Evolutionary conservation across 2,797 vertebrate species (phyloP).

Genomic region (Microctenopoma steveboyesi): DNA sequence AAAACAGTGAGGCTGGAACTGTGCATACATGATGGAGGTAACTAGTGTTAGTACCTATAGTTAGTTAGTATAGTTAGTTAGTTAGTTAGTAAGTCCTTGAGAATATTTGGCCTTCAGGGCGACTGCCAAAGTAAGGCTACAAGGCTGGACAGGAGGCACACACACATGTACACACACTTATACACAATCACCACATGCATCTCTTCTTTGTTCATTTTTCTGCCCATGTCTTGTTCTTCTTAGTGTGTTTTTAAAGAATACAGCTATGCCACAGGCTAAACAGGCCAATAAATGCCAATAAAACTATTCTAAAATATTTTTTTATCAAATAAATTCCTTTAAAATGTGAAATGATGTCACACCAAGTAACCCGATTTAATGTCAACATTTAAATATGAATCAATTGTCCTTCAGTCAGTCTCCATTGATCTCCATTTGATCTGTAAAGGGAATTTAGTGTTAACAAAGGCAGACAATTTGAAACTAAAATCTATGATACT

Average conservation of each 20-base stretch:
- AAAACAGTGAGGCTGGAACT: conserved; percentile 28
- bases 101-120: conserved; percentile 79
- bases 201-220: conserved; percentile 9
- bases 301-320: too few species aligned
- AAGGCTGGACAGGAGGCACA: conserved; percentile 41
- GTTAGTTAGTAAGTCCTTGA: conserved; percentile 71
- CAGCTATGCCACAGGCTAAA: too few species aligned
- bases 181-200: conserved; percentile 18
- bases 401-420: too few species aligned
- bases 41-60: conserved; percentile 60
- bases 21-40: conserved; percentile 13
- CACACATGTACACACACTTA: conserved; percentile 3
- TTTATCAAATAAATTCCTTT: too few species aligned
- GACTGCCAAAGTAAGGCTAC: conserved; percentile 77
- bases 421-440: too few species aligned
- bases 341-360: too few species aligned
- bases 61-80: conserved; percentile 10
- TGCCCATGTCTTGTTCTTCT: not conserved
- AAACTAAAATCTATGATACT: too few species aligned
- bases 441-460: too few species aligned
- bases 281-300: too few species aligned
- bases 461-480: too few species aligned
- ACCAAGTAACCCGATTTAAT: too few species aligned
- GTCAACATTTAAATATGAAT: too few species aligned
- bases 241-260: not conserved